Percentiles rank a stretch among this genome's conserved stretches.
Evolutionary conservation across 2,888 invertebrate genomes (phyloP).

Genomic region (Odontothrips loti): DNA sequence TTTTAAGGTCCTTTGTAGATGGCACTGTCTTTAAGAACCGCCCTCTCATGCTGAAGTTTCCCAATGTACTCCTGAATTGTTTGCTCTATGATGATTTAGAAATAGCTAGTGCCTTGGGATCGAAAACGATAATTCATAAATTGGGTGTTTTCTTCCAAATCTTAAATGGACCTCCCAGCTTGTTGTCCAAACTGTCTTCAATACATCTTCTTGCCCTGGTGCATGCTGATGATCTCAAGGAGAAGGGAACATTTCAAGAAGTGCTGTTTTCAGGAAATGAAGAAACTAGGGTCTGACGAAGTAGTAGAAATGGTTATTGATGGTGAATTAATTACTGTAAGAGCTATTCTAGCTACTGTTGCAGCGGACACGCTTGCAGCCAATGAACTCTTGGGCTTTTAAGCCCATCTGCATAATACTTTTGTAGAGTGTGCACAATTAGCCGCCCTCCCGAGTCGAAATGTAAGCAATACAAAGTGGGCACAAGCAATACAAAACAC

Average conservation of each 20-base stretch:
- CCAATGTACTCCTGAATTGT: background rate
- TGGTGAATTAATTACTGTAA: background rate
- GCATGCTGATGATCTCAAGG: background rate
- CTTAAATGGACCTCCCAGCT: background rate
- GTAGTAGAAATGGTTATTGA: background rate
- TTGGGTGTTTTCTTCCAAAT: background rate
- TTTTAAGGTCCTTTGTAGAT: background rate
- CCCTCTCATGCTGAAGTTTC: background rate
- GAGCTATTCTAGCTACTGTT: background rate
- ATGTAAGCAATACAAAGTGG: no score
- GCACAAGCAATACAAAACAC: no score
- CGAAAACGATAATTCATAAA: background rate
- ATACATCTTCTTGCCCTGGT: slow-evolving; percentile 3
- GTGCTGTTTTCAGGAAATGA: background rate
- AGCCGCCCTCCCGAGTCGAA: no score
- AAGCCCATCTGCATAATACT: background rate
- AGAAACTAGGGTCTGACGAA: background rate
- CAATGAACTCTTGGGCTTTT: background rate
- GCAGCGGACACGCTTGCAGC: background rate
- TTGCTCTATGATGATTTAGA: background rate
- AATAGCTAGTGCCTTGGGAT: background rate
- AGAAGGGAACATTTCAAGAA: background rate
- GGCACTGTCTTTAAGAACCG: background rate
- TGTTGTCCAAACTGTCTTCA: background rate
- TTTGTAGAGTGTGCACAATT: background rate